A percentile compares a stretch with the other conserved stretches of the same genome.
These are phyloP conservation scores for Coelinius sp. DNA, from an alignment of 2,888 invertebrate species.

Conservation along the genomic window DNA sequence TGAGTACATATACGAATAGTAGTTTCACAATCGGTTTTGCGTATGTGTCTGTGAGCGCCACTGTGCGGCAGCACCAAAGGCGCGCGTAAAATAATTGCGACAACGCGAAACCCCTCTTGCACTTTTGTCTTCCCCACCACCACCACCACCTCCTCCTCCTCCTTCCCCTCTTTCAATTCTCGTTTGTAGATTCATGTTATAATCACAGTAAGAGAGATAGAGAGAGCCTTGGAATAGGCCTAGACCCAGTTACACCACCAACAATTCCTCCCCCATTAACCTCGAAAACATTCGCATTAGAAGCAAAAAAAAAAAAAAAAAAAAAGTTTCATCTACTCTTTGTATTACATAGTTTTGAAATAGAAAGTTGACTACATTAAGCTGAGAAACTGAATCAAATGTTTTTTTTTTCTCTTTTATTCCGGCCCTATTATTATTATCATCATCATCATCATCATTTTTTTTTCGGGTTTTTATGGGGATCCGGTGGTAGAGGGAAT, in stretches of 20 bases:
- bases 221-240: conserved; percentile 41
- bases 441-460: too few species aligned
- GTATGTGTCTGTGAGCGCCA: conserved; percentile 35
- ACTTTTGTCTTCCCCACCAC: background rate
- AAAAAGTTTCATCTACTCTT: conserved; percentile 8
- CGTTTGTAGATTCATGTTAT: conserved; percentile 26
- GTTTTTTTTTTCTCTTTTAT: background rate
- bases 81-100: conserved; percentile 35
- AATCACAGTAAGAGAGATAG: conserved; percentile 26
- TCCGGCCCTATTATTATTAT: too few species aligned
- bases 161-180: conserved; percentile 4
- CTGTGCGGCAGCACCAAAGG: conserved; percentile 24
- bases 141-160: background rate
- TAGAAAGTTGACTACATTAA: background rate
- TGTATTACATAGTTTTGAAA: background rate
- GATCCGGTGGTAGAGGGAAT: background rate
- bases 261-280: conserved; percentile 22
- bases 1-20: conserved; percentile 18
- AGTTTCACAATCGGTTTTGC: conserved; percentile 34
- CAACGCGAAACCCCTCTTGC: conserved; percentile 10
- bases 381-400: background rate
- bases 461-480: conserved; percentile 27
- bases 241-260: conserved; percentile 47
- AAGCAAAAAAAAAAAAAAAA: conserved; percentile 8
- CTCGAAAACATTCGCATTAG: background rate